These are phyloP conservation scores for Cricetomys ansorgei DNA, from an alignment of 2,113 vertebrate genomes.

Conservation along the genomic window DNA sequence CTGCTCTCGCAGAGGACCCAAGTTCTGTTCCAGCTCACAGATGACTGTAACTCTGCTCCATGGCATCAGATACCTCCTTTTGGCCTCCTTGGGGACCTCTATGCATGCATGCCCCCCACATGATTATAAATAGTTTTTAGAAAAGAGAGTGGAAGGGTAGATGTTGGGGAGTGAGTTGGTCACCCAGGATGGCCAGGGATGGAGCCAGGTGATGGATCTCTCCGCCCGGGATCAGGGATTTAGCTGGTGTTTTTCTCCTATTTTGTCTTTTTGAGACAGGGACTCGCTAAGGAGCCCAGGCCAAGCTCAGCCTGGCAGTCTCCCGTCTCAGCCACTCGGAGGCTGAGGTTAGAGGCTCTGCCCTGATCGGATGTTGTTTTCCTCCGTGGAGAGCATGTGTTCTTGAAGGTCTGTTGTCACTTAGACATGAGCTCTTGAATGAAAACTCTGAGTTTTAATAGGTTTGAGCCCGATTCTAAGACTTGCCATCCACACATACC, in stretches of 20 bases:
- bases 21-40: not conserved
- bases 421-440: constrained; percentile 36
- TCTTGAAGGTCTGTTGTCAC: constrained; percentile 10
- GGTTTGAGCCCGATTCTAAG: constrained; percentile 15
- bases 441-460: not conserved
- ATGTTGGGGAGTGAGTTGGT: not conserved
- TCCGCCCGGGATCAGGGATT: not conserved
- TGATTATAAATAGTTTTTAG: not conserved
- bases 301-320: not conserved
- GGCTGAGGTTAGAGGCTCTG: not conserved
- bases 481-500: not conserved
- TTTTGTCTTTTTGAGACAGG: not conserved
- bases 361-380: not conserved
- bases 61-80: not conserved
- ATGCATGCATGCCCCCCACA: not conserved
- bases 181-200: not conserved
- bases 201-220: not conserved
- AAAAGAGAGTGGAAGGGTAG: not conserved
- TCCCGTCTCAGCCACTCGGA: not conserved
- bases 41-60: not conserved
- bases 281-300: not conserved
- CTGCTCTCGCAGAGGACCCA: not conserved
- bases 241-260: not conserved
- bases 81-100: not conserved
- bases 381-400: constrained; percentile 18